Percentiles rank a stretch among this genome's conserved stretches.
Conservation (phyloP, 2,113 vertebrate genomes). For the Rhegmatorhina hoffmannsi region DNA sequence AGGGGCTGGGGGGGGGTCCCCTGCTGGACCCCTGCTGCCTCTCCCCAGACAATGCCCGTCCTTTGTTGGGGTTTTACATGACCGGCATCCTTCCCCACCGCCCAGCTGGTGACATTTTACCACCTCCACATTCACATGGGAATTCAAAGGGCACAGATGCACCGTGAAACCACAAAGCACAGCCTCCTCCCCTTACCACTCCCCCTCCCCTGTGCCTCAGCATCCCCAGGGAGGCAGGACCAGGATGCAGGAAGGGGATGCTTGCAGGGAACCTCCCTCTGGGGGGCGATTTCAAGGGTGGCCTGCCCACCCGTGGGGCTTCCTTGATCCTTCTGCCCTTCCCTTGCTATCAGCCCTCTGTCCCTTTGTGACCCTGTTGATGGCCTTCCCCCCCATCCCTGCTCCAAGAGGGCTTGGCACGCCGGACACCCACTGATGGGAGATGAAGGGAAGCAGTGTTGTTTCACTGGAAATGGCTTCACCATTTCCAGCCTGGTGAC, state of each 20-base stretch:
- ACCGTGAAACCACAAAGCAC: not conserved
- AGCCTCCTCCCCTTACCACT: not conserved
- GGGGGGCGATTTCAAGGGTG: not conserved
- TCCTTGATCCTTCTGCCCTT: not conserved
- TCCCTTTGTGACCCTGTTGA: not conserved
- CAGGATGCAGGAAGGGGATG: not conserved
- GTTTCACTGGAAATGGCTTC: not conserved
- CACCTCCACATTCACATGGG: slow-evolving; percentile 54
- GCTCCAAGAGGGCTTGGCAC: not conserved
- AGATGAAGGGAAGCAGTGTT: not conserved
- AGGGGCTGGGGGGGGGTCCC: not conserved
- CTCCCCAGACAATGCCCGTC: not conserved
- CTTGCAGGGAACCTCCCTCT: not conserved
- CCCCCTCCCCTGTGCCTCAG: not conserved
- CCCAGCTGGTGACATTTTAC: slow-evolving; percentile 71
- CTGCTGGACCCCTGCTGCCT: not conserved
- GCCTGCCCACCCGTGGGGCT: not conserved
- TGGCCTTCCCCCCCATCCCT: not conserved
- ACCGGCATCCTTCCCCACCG: not conserved
- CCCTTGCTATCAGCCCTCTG: not conserved
- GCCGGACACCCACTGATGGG: not conserved
- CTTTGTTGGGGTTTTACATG: slow-evolving; percentile 15
- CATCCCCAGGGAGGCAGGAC: not conserved
- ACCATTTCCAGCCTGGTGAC: not conserved
- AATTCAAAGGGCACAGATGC: slow-evolving; percentile 64